These are phyloP conservation scores for Encarsia formosa DNA, from an alignment of 2,888 invertebrate genomes.

Conservation along the genomic window DNA sequence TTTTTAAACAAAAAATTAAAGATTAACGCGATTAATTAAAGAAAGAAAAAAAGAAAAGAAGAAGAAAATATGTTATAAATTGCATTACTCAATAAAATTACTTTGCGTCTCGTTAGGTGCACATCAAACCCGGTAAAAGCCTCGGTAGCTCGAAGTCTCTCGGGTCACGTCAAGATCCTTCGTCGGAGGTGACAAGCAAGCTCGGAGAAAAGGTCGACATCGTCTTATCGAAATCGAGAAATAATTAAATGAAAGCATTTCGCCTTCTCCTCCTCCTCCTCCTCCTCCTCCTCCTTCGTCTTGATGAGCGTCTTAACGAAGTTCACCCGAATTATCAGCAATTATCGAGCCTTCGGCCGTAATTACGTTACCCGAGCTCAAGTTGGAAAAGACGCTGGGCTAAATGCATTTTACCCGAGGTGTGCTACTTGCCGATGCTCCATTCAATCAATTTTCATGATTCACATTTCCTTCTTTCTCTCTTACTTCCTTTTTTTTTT, in stretches of 20 bases:
- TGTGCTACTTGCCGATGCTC: background rate
- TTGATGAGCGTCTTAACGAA: constrained; percentile 52
- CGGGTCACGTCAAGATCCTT: too few relatives aligned
- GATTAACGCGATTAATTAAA: too few relatives aligned
- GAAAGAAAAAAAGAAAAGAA: too few relatives aligned
- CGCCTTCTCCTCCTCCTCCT: constrained; percentile 27
- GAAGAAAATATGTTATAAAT: too few relatives aligned
- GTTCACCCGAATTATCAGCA: constrained; percentile 51
- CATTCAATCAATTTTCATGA: background rate
- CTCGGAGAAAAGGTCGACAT: constrained; percentile 32
- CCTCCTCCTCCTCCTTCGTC: constrained; percentile 7
- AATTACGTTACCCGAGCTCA: constrained; percentile 46
- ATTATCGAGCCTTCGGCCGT: constrained; percentile 50
- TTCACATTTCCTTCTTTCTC: background rate
- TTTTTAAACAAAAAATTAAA: too few relatives aligned
- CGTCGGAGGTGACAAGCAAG: constrained; percentile 17
- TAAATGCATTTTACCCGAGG: constrained; percentile 44
- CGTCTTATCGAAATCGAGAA: constrained; percentile 47
- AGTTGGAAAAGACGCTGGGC: constrained; percentile 44
- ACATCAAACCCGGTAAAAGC: too few relatives aligned
- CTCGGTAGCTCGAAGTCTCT: too few relatives aligned
- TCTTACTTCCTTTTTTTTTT: background rate
- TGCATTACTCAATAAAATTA: too few relatives aligned
- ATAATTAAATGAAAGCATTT: constrained; percentile 51
- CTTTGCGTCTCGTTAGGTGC: too few relatives aligned